A percentile compares a stretch with the other conserved stretches of the same genome.
These are phyloP conservation scores for Acromyrmex heyeri DNA, from an alignment of 1,140 invertebrate species.

Conservation along the genomic window DNA sequence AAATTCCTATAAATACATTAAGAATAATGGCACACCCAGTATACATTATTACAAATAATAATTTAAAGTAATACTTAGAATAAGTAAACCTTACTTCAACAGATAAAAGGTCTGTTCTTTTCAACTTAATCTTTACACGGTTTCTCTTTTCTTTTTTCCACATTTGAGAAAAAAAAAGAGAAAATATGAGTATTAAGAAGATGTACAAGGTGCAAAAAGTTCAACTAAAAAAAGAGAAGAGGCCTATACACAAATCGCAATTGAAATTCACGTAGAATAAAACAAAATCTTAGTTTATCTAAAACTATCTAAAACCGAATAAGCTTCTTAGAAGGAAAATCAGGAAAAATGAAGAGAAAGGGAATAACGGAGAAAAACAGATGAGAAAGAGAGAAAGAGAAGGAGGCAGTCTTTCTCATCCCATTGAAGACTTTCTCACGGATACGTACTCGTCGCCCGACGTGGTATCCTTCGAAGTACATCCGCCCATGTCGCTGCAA, in stretches of 20 bases:
- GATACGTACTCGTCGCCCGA: conserved; percentile 84
- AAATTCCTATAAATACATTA: not conserved
- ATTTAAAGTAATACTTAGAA: not conserved
- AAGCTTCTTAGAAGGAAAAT: not conserved
- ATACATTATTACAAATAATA: conserved; percentile 4
- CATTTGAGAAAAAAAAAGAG: too few species aligned
- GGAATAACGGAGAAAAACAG: not conserved
- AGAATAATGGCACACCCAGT: not conserved
- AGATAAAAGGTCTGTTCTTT: not conserved
- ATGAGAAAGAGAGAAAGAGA: not conserved
- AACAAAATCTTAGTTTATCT: not conserved
- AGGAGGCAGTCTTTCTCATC: not conserved
- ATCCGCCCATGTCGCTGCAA: conserved; percentile 82
- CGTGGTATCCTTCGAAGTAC: conserved; percentile 85
- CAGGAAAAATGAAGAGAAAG: not conserved
- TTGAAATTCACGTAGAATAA: not conserved
- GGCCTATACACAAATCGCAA: not conserved
- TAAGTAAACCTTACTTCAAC: not conserved
- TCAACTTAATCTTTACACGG: too few species aligned
- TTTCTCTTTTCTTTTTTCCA: too few species aligned
- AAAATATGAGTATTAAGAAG: too few species aligned
- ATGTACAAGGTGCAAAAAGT: too few species aligned
- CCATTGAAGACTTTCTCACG: conserved; percentile 9
- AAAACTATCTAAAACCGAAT: not conserved
- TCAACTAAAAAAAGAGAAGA: too few species aligned